Evolutionary conservation across 2,797 vertebrate genomes (phyloP), one percentile per base, ranked within the genome.

Genomic region (Octomys mimax): DNA sequence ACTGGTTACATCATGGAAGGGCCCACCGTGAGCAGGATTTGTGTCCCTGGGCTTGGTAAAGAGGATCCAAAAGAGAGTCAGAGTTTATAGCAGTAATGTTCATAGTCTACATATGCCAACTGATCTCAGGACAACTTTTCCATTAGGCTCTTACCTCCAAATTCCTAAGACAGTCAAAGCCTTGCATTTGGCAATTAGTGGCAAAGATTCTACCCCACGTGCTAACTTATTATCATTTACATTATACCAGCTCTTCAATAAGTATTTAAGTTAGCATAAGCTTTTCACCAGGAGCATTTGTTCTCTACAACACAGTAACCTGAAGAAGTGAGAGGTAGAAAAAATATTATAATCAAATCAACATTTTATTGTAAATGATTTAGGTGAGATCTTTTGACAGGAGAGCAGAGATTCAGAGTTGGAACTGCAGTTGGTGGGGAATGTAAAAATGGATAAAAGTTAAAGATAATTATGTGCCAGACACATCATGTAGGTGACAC

Each of bases 241-340:
- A 49, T 80, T 61, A 46, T 42, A 28, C 1, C 33, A 77, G 49
- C 22, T 90, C 73, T 54, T 71, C 89, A 33, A 11, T 77, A 79
- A 91, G 36, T 79, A 79, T 59, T 85, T 82, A 49, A 54, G 71
- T 89, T 84, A 96, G 54, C 5, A 12, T 4, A 24, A 66, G 57
- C 33, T 79, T 92, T 59, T 94, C 62, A 49, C 36, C 52, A 85
- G 59, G 4, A 71, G 18, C 33, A 89, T 71, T 91, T 87, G 22
- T 80, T 96, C 52, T 94, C 94, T 46, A 75, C 52, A 54, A 52
- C 31, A 49, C 42, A 49, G 28, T 49, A 92, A 86, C 14, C 36
- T 31, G 86, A 86, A 85, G 42, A 87, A 84, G 61, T 62, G 26
- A 62, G 61, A 68, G 66, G 28, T 31, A 28, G 49, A 42, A 82